Evolutionary conservation across 2,888 invertebrate genomes (phyloP), one percentile per base, ranked within the genome.

Genomic region (Erebia palarica): DNA sequence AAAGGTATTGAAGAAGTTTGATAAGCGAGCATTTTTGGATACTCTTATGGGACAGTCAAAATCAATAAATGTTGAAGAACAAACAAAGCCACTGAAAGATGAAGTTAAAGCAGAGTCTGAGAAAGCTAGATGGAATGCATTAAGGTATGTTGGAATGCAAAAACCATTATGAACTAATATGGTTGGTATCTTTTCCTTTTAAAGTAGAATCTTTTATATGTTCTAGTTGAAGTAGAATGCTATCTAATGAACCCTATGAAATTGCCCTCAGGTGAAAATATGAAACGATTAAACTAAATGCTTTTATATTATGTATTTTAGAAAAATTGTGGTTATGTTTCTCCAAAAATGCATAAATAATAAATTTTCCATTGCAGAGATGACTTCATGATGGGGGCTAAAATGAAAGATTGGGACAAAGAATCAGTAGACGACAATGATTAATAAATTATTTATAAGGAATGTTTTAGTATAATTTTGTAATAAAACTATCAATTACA

Each of bases 391-490:
- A 96, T 97, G 94, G 97, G 96, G 75, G 96, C 96, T 47, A 96
- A 96, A 89, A 95, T 98, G 90, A 98, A 97, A 90, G 97, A 98
- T 87, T 98, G 98, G 98, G 97, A 98, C 83, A 97, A 97, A 87
- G 95, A 96, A 78, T 90, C 94, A 55, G 85, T 86, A 60, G 94
- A 94, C 0, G 55, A 77, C 94, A 94, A 84, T 88, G 75, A 87
- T 64, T 70, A 74, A 72, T 75, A 61, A 68, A 70, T 61, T 68
- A 55, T 75, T 75, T 73, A 69, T 65, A 65, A 61, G 57, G 57
- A 57, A 70, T 58, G 67, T 27, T 61, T 58, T 68, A 27, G 21
- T 69, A 61, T 44, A 21, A 70, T 74, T 69, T 57, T 68, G 27
- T 55, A 11, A 70, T 60, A 36, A 36, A 36, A 36, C 36, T 51